Conservation (phyloP, 1,140 invertebrate genomes). For the Pseudomyrmex gracilis region DNA sequence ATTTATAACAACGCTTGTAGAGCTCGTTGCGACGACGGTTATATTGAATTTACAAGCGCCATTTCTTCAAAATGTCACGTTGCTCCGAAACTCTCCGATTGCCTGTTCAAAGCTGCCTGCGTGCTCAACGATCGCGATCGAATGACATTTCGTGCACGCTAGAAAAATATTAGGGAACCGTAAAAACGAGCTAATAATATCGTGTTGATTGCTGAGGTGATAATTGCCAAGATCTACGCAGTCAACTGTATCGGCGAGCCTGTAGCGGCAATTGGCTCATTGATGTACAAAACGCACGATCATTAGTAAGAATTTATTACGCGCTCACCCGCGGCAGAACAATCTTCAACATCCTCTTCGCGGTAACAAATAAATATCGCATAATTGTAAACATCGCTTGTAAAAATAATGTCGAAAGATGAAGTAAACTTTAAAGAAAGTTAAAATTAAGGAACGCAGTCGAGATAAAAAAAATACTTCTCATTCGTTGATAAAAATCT, state of each 20-base stretch:
- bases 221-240: slow-evolving; percentile 44
- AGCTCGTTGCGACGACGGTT: neutral
- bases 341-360: slow-evolving; percentile 38
- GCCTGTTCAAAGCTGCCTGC: slow-evolving; percentile 21
- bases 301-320: slow-evolving; percentile 61
- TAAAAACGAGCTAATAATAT: neutral
- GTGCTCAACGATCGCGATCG: slow-evolving; percentile 54
- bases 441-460: too few relatives aligned
- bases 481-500: too few relatives aligned
- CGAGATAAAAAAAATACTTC: too few relatives aligned
- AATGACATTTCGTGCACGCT: slow-evolving; percentile 55
- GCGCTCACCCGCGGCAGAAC: slow-evolving; percentile 56
- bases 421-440: neutral
- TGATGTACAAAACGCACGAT: slow-evolving; percentile 50
- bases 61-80: slow-evolving; percentile 27
- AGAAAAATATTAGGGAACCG: slow-evolving; percentile 30
- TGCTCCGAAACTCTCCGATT: slow-evolving; percentile 1
- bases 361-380: slow-evolving; percentile 36
- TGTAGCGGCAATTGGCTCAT: slow-evolving; percentile 42
- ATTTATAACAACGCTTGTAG: neutral
- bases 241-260: slow-evolving; percentile 36
- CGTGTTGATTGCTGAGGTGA: neutral
- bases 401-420: slow-evolving; percentile 45
- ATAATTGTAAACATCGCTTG: neutral
- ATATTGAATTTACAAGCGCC: neutral